Evolutionary conservation across 1,140 invertebrate species (phyloP).

Genomic region (Drosophila sucinea): DNA sequence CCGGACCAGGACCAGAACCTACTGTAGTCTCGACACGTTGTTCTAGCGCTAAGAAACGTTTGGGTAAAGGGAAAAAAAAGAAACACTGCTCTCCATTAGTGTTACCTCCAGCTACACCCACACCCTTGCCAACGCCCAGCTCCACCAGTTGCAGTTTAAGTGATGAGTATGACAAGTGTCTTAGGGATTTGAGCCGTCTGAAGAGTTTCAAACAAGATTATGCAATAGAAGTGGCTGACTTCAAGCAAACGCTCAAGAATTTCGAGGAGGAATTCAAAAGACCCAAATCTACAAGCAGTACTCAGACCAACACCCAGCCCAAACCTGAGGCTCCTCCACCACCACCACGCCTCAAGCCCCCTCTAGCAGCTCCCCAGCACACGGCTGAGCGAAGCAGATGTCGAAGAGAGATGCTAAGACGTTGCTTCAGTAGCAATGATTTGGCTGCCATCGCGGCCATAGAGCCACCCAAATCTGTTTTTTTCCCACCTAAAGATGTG

Average conservation of each 20-base stretch:
- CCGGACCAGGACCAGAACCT: constrained; percentile 35
- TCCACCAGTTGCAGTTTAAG: constrained; percentile 48
- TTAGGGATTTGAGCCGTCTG: constrained; percentile 54
- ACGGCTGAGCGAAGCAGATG: constrained; percentile 62
- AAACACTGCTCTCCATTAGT: constrained; percentile 42
- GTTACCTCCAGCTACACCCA: constrained; percentile 17
- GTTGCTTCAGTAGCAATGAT: constrained; percentile 71
- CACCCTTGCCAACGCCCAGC: constrained; percentile 21
- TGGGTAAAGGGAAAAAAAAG: constrained; percentile 43
- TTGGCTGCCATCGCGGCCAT: constrained; percentile 19
- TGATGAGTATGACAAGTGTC: constrained; percentile 64
- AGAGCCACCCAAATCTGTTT: constrained; percentile 44
- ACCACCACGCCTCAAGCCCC: neutral
- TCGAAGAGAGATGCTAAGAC: constrained; percentile 61
- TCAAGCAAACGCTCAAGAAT: constrained; percentile 66
- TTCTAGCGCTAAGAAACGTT: constrained; percentile 47
- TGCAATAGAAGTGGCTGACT: constrained; percentile 66
- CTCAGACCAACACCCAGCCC: constrained; percentile 39
- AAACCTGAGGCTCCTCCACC: neutral
- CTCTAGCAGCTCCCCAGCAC: constrained; percentile 33
- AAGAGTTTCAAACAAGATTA: constrained; percentile 74
- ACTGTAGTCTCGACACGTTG: neutral
- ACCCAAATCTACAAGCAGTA: constrained; percentile 60
- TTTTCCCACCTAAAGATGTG: constrained; percentile 40
- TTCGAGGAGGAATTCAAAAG: constrained; percentile 70